Conservation (phyloP, 2,888 invertebrate species). For the Magallana nippona region DNA sequence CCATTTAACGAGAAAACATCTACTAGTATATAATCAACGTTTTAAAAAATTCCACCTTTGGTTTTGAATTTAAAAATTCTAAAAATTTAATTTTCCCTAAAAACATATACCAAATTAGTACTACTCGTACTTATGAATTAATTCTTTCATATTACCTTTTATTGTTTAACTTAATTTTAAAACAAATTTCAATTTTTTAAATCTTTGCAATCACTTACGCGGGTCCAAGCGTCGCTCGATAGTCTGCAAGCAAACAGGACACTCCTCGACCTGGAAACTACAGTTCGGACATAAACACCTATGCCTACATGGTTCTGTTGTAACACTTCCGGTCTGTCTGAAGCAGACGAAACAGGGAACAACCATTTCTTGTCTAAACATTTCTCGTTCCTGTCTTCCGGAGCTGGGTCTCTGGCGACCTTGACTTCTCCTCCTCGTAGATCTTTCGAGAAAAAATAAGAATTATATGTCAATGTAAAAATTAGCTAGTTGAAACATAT, state of each 20-base stretch:
- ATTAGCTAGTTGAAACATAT: too few relatives aligned
- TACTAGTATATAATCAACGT: too few relatives aligned
- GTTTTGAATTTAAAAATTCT: too few relatives aligned
- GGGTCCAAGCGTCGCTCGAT: constrained; percentile 30
- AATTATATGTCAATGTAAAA: background rate
- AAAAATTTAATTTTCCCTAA: too few relatives aligned
- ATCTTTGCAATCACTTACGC: background rate
- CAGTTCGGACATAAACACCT: constrained; percentile 26
- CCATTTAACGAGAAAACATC: background rate
- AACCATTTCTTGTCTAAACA: constrained; percentile 36
- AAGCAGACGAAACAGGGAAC: constrained; percentile 37
- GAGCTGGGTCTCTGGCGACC: background rate
- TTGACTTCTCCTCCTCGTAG: background rate
- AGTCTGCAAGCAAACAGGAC: constrained; percentile 15
- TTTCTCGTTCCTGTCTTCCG: background rate
- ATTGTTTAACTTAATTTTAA: too few relatives aligned
- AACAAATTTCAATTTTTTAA: too few relatives aligned
- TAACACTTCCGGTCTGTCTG: constrained; percentile 35
- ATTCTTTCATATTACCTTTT: too few relatives aligned
- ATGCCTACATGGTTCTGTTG: constrained; percentile 15
- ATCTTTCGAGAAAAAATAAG: background rate
- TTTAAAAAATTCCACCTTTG: too few relatives aligned
- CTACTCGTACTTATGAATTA: too few relatives aligned
- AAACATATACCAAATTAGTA: too few relatives aligned
- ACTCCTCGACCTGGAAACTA: constrained; percentile 19